phyloP scores from a whole-genome alignment of 2,888 invertebrate genomes.

The Agriopis leucophaearia region DNA sequence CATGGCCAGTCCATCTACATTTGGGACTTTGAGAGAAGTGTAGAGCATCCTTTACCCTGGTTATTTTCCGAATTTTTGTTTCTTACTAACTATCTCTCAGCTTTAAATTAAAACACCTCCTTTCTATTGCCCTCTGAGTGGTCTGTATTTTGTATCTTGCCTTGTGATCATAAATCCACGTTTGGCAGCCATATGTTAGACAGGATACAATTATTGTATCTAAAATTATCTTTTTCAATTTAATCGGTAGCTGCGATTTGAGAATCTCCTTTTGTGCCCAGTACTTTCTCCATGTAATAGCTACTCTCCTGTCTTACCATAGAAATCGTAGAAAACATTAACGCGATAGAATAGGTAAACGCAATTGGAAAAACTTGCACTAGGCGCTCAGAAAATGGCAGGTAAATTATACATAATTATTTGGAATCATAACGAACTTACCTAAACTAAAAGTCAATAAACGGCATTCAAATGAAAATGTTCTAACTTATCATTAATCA shows the following conservation, averaged over 20 bases:
- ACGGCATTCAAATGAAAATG: background rate
- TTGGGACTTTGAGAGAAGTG: background rate
- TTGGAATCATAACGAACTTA: too few species aligned
- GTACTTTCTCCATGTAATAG: too few species aligned
- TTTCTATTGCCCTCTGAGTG: background rate
- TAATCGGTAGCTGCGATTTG: background rate
- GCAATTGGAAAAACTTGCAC: too few species aligned
- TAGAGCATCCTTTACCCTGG: background rate
- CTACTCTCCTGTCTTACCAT: too few species aligned
- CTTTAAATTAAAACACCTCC: background rate
- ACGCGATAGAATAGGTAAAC: too few species aligned
- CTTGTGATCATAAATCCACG: background rate
- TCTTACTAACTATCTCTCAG: background rate
- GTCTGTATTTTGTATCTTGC: background rate
- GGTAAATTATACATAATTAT: too few species aligned
- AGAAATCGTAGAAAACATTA: too few species aligned
- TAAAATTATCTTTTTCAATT: background rate
- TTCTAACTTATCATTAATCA: background rate
- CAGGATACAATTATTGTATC: background rate
- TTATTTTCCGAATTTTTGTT: background rate
- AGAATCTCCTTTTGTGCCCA: background rate
- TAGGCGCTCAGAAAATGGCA: too few species aligned
- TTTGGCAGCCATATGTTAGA: background rate
- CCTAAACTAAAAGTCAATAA: background rate
- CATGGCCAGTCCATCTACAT: background rate